Evolutionary conservation across 2,888 invertebrate species (phyloP).

Genomic region (Marasmarcha lunaedactyla): DNA sequence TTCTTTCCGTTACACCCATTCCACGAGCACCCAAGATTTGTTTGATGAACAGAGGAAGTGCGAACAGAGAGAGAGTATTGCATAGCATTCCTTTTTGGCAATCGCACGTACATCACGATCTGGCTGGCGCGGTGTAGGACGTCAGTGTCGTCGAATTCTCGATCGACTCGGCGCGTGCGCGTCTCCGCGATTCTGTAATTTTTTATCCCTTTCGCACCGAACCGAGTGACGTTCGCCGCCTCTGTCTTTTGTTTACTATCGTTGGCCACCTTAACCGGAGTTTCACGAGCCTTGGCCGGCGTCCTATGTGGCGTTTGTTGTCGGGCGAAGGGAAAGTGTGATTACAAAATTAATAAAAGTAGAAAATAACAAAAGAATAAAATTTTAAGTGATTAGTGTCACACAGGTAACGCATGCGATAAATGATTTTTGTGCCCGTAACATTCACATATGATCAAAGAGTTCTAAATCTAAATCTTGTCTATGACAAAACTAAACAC

Average conservation of each 20-base stretch:
- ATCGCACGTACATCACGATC: constrained; percentile 83
- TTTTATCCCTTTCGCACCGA: constrained; percentile 43
- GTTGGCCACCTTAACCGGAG: constrained; percentile 21
- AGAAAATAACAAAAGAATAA: constrained; percentile 24
- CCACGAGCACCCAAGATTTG: constrained; percentile 19
- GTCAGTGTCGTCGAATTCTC: constrained; percentile 80
- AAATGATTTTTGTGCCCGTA: constrained; percentile 16
- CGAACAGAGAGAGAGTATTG: constrained; percentile 29
- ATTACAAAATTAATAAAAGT: constrained; percentile 33
- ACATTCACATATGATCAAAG: constrained; percentile 4
- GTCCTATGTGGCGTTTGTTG: constrained; percentile 39
- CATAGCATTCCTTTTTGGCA: constrained; percentile 14
- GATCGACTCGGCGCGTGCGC: constrained; percentile 55
- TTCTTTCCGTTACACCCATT: background rate
- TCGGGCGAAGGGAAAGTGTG: constrained; percentile 25
- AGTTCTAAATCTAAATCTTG: constrained; percentile 8
- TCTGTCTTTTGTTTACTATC: constrained; percentile 30
- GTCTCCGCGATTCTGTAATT: constrained; percentile 58
- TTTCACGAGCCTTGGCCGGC: constrained; percentile 32
- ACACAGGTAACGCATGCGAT: constrained; percentile 24
- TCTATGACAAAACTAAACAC: constrained; percentile 1
- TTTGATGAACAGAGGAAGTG: constrained; percentile 40
- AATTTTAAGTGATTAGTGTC: constrained; percentile 13
- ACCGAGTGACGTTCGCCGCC: constrained; percentile 28
- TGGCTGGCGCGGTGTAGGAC: constrained; percentile 89